phyloP scores from a whole-genome alignment of 1,140 invertebrate genomes.

The Metopolophium dirhodum region DNA sequence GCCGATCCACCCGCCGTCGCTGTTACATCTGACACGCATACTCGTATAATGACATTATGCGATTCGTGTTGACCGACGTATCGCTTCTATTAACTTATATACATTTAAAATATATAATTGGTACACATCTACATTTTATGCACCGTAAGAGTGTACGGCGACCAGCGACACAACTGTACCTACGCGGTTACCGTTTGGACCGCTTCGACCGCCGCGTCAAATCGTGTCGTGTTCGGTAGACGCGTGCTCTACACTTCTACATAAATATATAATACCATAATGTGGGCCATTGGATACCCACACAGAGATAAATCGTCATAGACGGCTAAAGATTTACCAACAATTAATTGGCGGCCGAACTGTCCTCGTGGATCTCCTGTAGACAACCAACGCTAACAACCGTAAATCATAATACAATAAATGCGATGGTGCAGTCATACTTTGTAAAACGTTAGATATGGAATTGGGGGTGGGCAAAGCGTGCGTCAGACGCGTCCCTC shows the following conservation, averaged over 20 bases:
- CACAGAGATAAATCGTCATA: neutral
- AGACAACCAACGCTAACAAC: no score
- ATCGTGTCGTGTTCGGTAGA: no score
- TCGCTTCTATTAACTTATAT: neutral
- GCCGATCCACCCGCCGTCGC: neutral
- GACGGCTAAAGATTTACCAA: no score
- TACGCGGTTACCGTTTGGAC: no score
- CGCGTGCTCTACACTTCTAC: no score
- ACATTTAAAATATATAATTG: neutral
- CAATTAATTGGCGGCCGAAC: no score
- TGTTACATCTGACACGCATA: no score
- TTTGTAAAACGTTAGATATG: neutral
- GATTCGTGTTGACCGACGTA: neutral
- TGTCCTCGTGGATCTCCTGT: no score
- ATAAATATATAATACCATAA: no score
- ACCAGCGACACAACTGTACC: no score
- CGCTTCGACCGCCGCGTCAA: no score
- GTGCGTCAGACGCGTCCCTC: neutral
- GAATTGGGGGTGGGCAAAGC: neutral
- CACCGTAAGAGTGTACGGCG: neutral
- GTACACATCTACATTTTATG: neutral
- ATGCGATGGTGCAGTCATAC: neutral
- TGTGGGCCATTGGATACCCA: neutral
- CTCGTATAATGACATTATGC: neutral
- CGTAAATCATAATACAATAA: neutral